phyloP scores from a whole-genome alignment of 2,888 invertebrate species.

The Antitype chi region DNA sequence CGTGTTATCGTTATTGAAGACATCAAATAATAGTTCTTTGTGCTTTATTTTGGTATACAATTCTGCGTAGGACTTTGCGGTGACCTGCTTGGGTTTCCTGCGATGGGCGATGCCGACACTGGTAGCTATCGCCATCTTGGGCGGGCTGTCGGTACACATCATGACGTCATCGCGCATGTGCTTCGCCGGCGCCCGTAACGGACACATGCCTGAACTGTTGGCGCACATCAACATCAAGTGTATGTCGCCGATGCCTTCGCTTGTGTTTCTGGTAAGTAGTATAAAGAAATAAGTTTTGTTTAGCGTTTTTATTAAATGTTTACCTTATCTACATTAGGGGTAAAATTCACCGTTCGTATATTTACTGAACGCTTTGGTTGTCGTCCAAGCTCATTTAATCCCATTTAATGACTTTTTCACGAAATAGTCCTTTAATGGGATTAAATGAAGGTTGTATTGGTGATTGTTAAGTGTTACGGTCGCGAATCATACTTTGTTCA shows the following conservation, averaged over 20 bases:
- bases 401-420: too few species aligned
- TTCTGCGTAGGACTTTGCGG: constrained; percentile 94
- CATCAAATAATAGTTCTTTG: background rate
- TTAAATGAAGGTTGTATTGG: too few species aligned
- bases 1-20: background rate
- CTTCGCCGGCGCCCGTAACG: constrained; percentile 97
- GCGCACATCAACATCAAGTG: constrained; percentile 94
- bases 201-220: constrained; percentile 95
- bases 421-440: too few species aligned
- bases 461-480: too few species aligned
- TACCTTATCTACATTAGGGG: too few species aligned
- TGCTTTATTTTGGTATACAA: background rate
- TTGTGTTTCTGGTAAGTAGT: constrained; percentile 94
- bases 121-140: constrained; percentile 98
- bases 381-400: too few species aligned
- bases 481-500: too few species aligned
- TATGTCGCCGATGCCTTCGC: constrained; percentile 95
- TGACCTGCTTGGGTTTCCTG: constrained; percentile 93
- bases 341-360: background rate
- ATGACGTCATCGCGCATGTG: constrained; percentile 98
- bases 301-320: background rate
- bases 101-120: constrained; percentile 96
- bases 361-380: background rate
- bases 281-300: background rate
- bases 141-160: constrained; percentile 98